Evolutionary conservation across 2,888 invertebrate genomes (phyloP).

Genomic region (Luperina nickerlii): DNA sequence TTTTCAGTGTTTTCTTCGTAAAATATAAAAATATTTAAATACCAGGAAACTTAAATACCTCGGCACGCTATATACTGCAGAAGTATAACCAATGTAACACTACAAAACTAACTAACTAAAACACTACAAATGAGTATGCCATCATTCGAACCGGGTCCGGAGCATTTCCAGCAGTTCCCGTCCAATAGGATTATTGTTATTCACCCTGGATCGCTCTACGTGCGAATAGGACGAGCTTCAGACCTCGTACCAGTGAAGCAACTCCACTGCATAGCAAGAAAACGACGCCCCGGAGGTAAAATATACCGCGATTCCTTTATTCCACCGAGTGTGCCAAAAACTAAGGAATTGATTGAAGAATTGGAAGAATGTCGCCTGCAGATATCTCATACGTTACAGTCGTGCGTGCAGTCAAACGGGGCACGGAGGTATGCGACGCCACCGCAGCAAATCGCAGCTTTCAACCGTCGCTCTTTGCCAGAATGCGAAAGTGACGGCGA

Average conservation of each 20-base stretch:
- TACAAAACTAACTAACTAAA: too few relatives aligned
- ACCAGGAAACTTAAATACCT: not conserved
- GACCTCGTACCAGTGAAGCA: constrained; percentile 96
- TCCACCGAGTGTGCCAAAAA: constrained; percentile 92
- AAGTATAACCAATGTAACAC: not conserved
- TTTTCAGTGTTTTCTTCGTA: constrained; percentile 13
- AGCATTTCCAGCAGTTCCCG: constrained; percentile 92
- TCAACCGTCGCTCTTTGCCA: constrained; percentile 94
- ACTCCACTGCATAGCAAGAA: constrained; percentile 96
- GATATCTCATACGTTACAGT: constrained; percentile 96
- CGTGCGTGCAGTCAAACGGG: constrained; percentile 95
- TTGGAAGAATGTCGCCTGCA: constrained; percentile 96
- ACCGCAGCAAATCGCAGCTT: constrained; percentile 96
- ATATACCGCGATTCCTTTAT: constrained; percentile 92
- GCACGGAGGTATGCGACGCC: constrained; percentile 95
- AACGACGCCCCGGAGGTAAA: constrained; percentile 89
- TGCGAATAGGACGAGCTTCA: constrained; percentile 97
- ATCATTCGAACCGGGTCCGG: constrained; percentile 82
- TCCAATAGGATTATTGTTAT: constrained; percentile 97
- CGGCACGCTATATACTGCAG: not conserved
- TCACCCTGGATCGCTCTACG: constrained; percentile 97
- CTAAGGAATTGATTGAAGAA: constrained; percentile 93
- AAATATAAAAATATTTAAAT: not conserved
- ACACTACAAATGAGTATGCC: constrained; percentile 80
- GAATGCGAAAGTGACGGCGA: constrained; percentile 91